phyloP scores from a whole-genome alignment of 1,140 invertebrate species.

The Meteorus sp. region DNA sequence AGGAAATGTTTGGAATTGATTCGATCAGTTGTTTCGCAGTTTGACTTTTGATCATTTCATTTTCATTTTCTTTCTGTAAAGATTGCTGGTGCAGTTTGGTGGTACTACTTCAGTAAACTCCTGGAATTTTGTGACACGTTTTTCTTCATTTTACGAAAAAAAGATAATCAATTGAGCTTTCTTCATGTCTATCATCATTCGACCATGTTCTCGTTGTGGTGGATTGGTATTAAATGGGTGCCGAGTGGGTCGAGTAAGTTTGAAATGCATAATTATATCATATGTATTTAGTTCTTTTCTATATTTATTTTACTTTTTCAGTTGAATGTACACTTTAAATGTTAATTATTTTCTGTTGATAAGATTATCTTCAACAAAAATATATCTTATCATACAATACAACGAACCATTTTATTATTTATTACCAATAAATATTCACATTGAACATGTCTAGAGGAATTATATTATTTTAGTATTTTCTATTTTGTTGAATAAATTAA shows the following conservation, averaged over 20 bases:
- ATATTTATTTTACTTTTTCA: too few relatives aligned
- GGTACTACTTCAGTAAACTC: slow-evolving; percentile 95
- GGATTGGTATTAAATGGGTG: slow-evolving; percentile 96
- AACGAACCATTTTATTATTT: too few relatives aligned
- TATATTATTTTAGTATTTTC: too few relatives aligned
- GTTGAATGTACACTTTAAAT: too few relatives aligned
- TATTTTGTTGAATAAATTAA: background rate
- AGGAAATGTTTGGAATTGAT: too few relatives aligned
- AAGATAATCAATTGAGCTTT: slow-evolving; percentile 85
- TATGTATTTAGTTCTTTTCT: too few relatives aligned
- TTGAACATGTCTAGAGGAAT: too few relatives aligned
- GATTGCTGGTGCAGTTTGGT: slow-evolving; percentile 94
- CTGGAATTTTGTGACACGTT: slow-evolving; percentile 92
- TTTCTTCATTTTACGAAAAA: slow-evolving; percentile 89
- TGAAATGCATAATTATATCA: too few relatives aligned
- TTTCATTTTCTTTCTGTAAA: slow-evolving; percentile 48
- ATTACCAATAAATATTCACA: too few relatives aligned
- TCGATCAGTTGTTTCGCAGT: slow-evolving; percentile 5
- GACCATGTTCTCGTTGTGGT: slow-evolving; percentile 91
- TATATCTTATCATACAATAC: too few relatives aligned
- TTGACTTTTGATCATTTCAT: background rate
- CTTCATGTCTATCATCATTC: slow-evolving; percentile 92
- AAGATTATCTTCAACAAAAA: too few relatives aligned
- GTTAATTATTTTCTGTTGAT: too few relatives aligned
- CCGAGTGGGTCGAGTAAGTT: slow-evolving; percentile 89